Percentiles rank a stretch among this genome's conserved stretches.
These are phyloP conservation scores for Heterohyrax brucei DNA, from an alignment of 2,797 vertebrate genomes.

Conservation along the genomic window DNA sequence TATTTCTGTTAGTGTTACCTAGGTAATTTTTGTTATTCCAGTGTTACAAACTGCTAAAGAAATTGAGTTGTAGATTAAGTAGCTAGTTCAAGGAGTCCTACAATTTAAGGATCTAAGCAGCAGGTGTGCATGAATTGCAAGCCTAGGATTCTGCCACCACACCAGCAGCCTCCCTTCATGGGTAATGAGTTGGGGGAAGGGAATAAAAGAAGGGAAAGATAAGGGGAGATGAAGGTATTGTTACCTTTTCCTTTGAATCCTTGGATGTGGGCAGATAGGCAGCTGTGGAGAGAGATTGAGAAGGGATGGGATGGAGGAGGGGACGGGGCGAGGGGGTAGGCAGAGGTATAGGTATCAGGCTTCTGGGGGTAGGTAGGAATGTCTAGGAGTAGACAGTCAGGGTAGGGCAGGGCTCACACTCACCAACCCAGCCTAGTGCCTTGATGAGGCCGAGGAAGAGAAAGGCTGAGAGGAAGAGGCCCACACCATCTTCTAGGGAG, in stretches of 20 bases:
- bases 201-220: not conserved
- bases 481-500: constrained; percentile 93
- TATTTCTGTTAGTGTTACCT: not conserved
- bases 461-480: constrained; percentile 94
- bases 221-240: not conserved
- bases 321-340: not conserved
- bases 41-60: not conserved
- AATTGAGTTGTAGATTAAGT: not conserved
- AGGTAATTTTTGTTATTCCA: not conserved
- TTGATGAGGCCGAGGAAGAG: constrained; percentile 93
- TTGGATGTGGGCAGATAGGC: not conserved
- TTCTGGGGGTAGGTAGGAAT: not conserved
- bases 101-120: not conserved
- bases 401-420: constrained; percentile 23
- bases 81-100: not conserved
- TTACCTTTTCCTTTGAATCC: constrained; percentile 79
- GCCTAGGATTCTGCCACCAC: not conserved
- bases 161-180: not conserved
- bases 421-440: constrained; percentile 89
- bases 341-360: not conserved
- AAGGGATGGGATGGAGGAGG: not conserved
- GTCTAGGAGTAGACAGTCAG: not conserved
- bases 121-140: constrained; percentile 24
- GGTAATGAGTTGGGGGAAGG: not conserved
- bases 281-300: constrained; percentile 70